These are phyloP conservation scores for Champsocephalus gunnari DNA, from an alignment of 2,797 vertebrate genomes.

Conservation along the genomic window DNA sequence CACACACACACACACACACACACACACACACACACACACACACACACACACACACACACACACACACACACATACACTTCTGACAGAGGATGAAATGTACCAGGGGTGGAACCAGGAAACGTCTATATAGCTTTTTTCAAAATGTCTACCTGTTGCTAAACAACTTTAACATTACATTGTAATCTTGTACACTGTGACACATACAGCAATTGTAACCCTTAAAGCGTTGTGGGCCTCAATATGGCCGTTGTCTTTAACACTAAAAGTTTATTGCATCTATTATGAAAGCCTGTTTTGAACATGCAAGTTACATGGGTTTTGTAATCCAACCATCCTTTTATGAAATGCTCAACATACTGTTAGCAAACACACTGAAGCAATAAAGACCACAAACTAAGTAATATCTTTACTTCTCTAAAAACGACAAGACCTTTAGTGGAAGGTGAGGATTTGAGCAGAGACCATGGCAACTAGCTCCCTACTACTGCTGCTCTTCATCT, in stretches of 20 bases:
- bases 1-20: not conserved
- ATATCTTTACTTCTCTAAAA: not conserved
- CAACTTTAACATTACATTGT: no score
- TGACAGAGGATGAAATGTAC: no score
- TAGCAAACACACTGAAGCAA: conserved; percentile 48
- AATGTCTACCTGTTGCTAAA: not conserved
- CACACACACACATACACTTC: not conserved
- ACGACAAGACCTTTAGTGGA: not conserved
- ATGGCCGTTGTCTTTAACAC: not conserved
- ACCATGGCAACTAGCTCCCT: conserved; percentile 46
- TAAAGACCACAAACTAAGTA: conserved; percentile 25
- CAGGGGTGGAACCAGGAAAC: no score
- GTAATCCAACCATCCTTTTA: conserved; percentile 22
- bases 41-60: not conserved
- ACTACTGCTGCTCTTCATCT: conserved; percentile 51
- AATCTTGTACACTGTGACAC: not conserved
- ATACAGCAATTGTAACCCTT: not conserved
- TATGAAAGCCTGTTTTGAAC: conserved; percentile 48
- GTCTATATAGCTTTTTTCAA: not conserved
- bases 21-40: not conserved
- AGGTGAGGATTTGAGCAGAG: conserved; percentile 7
- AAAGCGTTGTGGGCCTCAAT: not conserved
- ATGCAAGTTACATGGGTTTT: conserved; percentile 27
- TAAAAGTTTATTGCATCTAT: not conserved
- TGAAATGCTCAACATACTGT: not conserved